A percentile compares a stretch with the other conserved stretches of the same genome.
phyloP scores from a whole-genome alignment of 2,113 vertebrate genomes.

The Suricata suricatta region DNA sequence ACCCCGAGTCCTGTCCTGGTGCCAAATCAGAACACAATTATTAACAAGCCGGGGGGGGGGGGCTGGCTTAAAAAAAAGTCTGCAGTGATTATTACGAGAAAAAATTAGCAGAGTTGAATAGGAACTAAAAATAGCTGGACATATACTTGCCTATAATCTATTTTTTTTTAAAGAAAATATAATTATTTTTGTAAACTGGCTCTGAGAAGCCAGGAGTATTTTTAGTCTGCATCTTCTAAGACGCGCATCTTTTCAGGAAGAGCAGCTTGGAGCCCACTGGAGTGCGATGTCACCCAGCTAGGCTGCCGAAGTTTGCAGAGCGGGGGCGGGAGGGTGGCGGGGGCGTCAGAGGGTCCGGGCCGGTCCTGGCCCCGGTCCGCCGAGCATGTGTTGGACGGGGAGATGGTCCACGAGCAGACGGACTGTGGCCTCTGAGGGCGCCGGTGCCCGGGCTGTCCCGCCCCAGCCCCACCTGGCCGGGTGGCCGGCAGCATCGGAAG shows the following conservation, averaged over 20 bases:
- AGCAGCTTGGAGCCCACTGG: neutral
- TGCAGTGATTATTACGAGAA: conserved; percentile 23
- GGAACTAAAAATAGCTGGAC: conserved; percentile 56
- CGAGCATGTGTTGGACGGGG: conserved; percentile 21
- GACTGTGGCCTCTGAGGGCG: neutral
- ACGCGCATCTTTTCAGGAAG: conserved; percentile 47
- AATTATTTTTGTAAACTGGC: conserved; percentile 73
- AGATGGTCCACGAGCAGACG: neutral
- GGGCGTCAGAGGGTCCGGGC: conserved; percentile 32
- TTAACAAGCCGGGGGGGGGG: neutral
- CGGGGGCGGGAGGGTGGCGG: neutral
- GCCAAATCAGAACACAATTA: neutral
- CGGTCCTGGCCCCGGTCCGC: conserved; percentile 32
- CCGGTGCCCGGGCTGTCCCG: neutral
- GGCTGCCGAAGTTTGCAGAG: conserved; percentile 23
- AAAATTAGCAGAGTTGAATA: conserved; percentile 60
- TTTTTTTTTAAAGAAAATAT: conserved; percentile 61
- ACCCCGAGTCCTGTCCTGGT: neutral
- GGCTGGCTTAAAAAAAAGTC: neutral
- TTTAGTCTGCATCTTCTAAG: conserved; percentile 59
- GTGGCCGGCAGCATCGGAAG: neutral
- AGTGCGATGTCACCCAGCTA: neutral
- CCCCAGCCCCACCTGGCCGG: neutral
- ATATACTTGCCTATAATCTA: conserved; percentile 61
- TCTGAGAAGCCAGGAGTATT: conserved; percentile 66